Base-by-base conservation (phyloP, 53 echinoderm and acorn worm species). In the Pentamera pediparva region DNA sequence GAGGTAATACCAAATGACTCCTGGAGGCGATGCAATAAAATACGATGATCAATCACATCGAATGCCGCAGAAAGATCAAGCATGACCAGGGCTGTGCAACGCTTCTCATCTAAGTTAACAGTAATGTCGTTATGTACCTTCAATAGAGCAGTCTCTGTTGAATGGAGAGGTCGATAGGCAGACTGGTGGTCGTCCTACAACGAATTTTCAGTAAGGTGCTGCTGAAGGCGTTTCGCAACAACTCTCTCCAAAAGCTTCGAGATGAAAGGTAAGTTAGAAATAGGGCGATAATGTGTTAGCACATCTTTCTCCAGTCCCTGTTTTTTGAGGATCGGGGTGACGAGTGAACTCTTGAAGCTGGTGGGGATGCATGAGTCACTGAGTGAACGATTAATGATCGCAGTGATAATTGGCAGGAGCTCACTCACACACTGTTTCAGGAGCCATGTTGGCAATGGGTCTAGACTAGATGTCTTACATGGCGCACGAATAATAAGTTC, bases 111-210 rank as follows among this genome's bases (percentile, higher is more conserved):
- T 17, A 39, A 21, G 22, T 18, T 19, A 24, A 2, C 22, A 15
- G 38, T 38, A 4, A 36, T 62, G 32, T 61, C 61, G 38, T 63
- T 65, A 24, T 65, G 40, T 5, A 65, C 39, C 24, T 65, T 65
- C 41, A 65, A n/a, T 15, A 65, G 40, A 20, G 40, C 65, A 18
- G 65, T 39, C 26, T 65, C 65, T 25, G 40, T 65, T n/a, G 41
- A 65, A 26, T 65, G 40, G 3, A 39, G 26, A 36, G n/a, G 40
- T 21, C 65, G 21, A 39, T 65, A 65, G 26, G 37, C 41, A 65
- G 65, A 65, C 40, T 39, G 65, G 12, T 65, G 37, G 0, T 5
- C 9, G 40, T 65, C 65, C 22, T 65, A 41, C 25, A 39, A 39
- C 28, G 40, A 39, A 39, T 65, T 65, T 4, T 15, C 12, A 8